Conservation (phyloP, 2,113 vertebrate genomes). For the Periophthalmus modestus region DNA sequence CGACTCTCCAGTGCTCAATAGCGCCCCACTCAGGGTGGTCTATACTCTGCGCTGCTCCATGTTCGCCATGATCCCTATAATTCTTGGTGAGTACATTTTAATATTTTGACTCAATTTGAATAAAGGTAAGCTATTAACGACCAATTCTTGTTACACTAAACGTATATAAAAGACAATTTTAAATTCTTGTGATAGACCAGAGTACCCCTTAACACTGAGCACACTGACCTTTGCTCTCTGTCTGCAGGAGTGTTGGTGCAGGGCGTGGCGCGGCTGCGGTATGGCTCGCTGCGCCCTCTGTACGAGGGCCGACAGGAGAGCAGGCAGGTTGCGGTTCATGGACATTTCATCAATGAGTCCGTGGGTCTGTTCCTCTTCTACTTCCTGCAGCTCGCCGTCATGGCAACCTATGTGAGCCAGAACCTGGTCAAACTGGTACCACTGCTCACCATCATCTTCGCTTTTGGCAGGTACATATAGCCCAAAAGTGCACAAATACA, state of each 20-base stretch:
- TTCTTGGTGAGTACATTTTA: slow-evolving; percentile 82
- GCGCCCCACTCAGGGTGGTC: slow-evolving; percentile 81
- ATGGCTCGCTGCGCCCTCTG: slow-evolving; percentile 71
- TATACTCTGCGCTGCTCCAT: slow-evolving; percentile 88
- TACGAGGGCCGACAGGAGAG: slow-evolving; percentile 68
- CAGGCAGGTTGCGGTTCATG: slow-evolving; percentile 77
- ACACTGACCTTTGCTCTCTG: background rate
- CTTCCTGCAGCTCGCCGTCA: slow-evolving; percentile 88
- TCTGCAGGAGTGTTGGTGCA: slow-evolving; percentile 82
- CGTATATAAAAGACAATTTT: too few species aligned
- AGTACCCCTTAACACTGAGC: too few species aligned
- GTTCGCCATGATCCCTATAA: slow-evolving; percentile 87
- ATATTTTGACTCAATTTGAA: background rate
- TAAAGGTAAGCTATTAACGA: background rate
- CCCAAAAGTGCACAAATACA: background rate
- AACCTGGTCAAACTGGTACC: slow-evolving; percentile 88
- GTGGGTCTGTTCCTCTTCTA: slow-evolving; percentile 87
- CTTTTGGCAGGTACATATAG: slow-evolving; percentile 81
- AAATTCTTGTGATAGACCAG: too few species aligned
- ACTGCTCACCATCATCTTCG: slow-evolving; percentile 85
- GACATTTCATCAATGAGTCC: slow-evolving; percentile 82
- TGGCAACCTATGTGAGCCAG: slow-evolving; percentile 86
- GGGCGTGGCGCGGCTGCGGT: slow-evolving; percentile 81
- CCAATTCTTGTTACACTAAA: too few species aligned
- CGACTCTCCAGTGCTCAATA: slow-evolving; percentile 81